Conservation (phyloP, 2,797 vertebrate species). For the Pelobates cultripes region DNA sequence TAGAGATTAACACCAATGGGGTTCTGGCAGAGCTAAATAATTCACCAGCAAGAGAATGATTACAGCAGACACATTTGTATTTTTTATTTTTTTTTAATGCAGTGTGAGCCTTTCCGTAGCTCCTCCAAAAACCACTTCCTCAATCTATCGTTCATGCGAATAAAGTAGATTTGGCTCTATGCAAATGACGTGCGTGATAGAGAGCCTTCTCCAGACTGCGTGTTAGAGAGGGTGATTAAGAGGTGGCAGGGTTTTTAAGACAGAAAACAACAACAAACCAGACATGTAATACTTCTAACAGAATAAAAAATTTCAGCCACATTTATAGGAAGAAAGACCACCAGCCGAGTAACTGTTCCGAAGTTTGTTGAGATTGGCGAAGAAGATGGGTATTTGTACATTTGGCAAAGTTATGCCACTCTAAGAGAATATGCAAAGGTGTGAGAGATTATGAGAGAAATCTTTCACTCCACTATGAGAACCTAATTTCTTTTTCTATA, state of each 20-base stretch:
- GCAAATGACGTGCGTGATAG: background rate
- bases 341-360: background rate
- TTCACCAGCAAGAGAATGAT: background rate
- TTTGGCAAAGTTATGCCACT: background rate
- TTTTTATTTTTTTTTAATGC: conserved; percentile 33
- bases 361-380: background rate
- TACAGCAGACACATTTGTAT: background rate
- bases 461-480: background rate
- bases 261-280: background rate
- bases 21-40: conserved; percentile 22
- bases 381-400: background rate
- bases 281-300: background rate
- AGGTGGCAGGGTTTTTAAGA: background rate
- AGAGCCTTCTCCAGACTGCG: background rate
- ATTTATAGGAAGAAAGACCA: background rate
- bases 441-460: background rate
- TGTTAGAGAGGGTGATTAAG: background rate
- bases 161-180: conserved; percentile 25
- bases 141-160: conserved; percentile 30
- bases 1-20: conserved; percentile 47
- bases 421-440: background rate
- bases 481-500: background rate
- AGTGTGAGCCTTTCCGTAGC: conserved; percentile 25
- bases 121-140: conserved; percentile 45
- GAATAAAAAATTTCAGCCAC: background rate